These are phyloP conservation scores for Anagyrus pseudococci DNA, from an alignment of 2,888 invertebrate genomes.

Conservation along the genomic window DNA sequence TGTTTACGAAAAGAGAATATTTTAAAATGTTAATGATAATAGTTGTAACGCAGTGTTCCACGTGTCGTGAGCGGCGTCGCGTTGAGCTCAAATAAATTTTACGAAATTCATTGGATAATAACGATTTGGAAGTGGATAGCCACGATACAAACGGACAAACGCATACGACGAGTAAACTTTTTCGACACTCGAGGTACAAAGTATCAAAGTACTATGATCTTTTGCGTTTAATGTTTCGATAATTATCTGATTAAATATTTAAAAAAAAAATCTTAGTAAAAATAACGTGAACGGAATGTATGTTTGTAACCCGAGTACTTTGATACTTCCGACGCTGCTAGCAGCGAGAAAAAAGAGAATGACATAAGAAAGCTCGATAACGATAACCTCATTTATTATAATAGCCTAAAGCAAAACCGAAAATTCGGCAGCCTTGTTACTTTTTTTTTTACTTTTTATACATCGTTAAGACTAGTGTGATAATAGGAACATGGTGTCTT, in stretches of 20 bases:
- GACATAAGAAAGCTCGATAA: constrained; percentile 4
- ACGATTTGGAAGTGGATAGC: constrained; percentile 8
- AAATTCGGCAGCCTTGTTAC: neutral
- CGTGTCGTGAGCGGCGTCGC: constrained; percentile 7
- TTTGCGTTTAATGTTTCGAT: neutral
- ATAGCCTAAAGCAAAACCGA: constrained; percentile 24
- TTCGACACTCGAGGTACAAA: constrained; percentile 1
- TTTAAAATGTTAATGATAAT: constrained; percentile 8
- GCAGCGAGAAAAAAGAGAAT: constrained; percentile 9
- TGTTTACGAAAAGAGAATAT: constrained; percentile 11
- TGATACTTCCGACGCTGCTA: constrained; percentile 26
- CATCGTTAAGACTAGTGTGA: constrained; percentile 60
- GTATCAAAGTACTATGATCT: constrained; percentile 26
- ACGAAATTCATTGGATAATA: neutral
- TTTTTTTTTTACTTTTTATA: constrained; percentile 40
- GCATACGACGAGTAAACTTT: constrained; percentile 16
- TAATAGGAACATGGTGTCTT: constrained; percentile 61
- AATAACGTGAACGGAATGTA: constrained; percentile 23
- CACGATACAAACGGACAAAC: constrained; percentile 10
- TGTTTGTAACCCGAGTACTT: constrained; percentile 22
- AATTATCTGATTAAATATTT: constrained; percentile 4
- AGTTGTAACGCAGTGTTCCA: constrained; percentile 8
- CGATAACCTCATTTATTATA: neutral
- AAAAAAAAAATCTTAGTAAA: no score
- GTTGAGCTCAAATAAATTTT: neutral